Evolutionary conservation across 1,140 invertebrate species (phyloP), one percentile per base, ranked within the genome.

Genomic region (Brachionus paranguensis): DNA sequence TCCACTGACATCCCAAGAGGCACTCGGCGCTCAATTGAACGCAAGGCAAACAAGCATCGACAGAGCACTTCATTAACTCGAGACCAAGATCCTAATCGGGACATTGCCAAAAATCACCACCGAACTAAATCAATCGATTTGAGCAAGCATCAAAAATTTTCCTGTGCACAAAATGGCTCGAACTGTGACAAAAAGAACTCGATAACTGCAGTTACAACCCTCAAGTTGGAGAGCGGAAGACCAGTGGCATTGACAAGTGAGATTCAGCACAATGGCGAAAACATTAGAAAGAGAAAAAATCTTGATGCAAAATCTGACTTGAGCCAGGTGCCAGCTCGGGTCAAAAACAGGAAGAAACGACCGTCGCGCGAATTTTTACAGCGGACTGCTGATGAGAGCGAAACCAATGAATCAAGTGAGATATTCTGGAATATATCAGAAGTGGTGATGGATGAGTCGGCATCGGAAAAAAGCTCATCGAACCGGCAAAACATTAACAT

Each of bases 381-480:
- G 41, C 20, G 78, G 12, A 81, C 53, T 47, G 78, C 78, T 27
- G 78, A 81, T 17, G 78, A 81, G 64, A 81, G 78, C 33, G 78
- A 81, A 41, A 81, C 53, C 41, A 81, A 60, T 47, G 78, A 81
- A 81, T 53, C 55, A 10, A 64, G 50, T 45, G 78, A 81, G 24
- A 68, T 68, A 64, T 81, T 81, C 64, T 81, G 78, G 78, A 81
- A 81, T 68, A 76, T 76, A 17, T 76, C 72, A 8, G 78, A 81
- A 45, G 78, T 68, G 2, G 17, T 81, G 5, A 45, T 81, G n/a
- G 78, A 81, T 11, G 78, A 81, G 29, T 68, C 72, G 27, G 53
- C 72, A 27, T 50, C 33, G 10, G 68, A 72, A 2, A 72, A 72
- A 24, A 27, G 45, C 24, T 37, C 70, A n/a, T 20, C 20, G 14